A percentile compares a stretch with the other conserved stretches of the same genome.
phyloP scores from a whole-genome alignment of 1,140 invertebrate genomes.

The Macrobrachium rosenbergii region DNA sequence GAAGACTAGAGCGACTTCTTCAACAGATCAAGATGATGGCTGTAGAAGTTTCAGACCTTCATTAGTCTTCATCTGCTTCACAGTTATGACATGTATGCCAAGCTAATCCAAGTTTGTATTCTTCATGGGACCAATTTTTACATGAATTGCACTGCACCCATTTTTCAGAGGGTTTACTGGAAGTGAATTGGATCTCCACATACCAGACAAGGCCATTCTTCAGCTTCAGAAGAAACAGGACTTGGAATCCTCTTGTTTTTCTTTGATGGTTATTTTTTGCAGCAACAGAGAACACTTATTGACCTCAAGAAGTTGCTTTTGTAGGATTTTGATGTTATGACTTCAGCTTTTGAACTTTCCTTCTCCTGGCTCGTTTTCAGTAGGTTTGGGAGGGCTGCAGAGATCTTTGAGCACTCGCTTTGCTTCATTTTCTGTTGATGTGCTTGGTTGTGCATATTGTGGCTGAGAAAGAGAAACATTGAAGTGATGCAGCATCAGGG shows the following conservation, averaged over 20 bases:
- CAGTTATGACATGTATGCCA: constrained; percentile 14
- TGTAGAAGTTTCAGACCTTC: background rate
- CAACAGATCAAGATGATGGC: no score
- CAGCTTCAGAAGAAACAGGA: constrained; percentile 25
- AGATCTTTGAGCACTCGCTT: background rate
- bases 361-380: constrained; percentile 7
- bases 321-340: constrained; percentile 35
- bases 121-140: constrained; percentile 37
- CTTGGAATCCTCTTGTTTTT: constrained; percentile 30
- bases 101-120: constrained; percentile 2
- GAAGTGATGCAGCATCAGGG: background rate
- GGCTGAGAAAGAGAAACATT: background rate
- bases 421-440: background rate
- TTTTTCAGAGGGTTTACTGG: constrained; percentile 34
- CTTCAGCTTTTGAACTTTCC: constrained; percentile 28
- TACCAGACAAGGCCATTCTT: constrained; percentile 33
- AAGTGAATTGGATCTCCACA: constrained; percentile 8
- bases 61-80: constrained; percentile 25
- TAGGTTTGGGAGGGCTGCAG: constrained; percentile 35
- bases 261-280: constrained; percentile 12
- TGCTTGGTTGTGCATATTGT: constrained; percentile 9
- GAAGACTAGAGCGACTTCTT: no score
- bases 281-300: background rate
- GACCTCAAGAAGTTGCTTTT: constrained; percentile 32
- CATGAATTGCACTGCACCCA: constrained; percentile 33